Evolutionary conservation across 2,888 invertebrate species (phyloP), one percentile per base, ranked within the genome.

Genomic region (Drosophila pegasa): DNA sequence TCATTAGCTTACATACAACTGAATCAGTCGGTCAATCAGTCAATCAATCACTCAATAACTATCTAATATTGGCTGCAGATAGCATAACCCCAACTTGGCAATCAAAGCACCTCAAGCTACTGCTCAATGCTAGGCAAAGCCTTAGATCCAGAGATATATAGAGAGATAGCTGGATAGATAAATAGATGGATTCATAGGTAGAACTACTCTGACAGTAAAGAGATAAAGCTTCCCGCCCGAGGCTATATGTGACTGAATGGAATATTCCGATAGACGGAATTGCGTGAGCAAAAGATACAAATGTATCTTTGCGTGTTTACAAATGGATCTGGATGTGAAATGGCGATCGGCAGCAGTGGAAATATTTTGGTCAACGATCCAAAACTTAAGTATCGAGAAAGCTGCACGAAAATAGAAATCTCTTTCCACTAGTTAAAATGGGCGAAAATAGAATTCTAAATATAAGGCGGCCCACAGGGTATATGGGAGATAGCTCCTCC

Each of bases 381-480:
- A 45, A 10, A 45, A 29, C 18, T 7, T 16, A 45, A 12, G 45
- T 12, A 45, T 29, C 16, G 16, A 29, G 10, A 45, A 45, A 45
- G 45, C 29, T 45, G 3, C 3, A 3, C 27, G 5, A 12, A 29
- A 29, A 29, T 29, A 29, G 27, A 16, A 18, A 45, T 12, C 27
- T 18, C 12, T 45, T 45, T 0, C 27, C 45, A 43, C 22, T 43
- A 43, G 43, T 43, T 43, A 43, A 43, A 43, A 43, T 25, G n/a
- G n/a, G n/a, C 45, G 27, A 29, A 45, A 45, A 45, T 45, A 45
- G 45, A 45, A 29, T 45, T 29, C 45, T 18, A 45, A 45, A 45
- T 45, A 45, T 29, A 29, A 45, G 12, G 18, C 12, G 12, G 27
- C 25, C 27, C 45, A 43, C 9, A 43, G 27, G 10, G 27, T 45